Evolutionary conservation across 2,888 invertebrate species (phyloP).

Genomic region (Escarpia spicata): DNA sequence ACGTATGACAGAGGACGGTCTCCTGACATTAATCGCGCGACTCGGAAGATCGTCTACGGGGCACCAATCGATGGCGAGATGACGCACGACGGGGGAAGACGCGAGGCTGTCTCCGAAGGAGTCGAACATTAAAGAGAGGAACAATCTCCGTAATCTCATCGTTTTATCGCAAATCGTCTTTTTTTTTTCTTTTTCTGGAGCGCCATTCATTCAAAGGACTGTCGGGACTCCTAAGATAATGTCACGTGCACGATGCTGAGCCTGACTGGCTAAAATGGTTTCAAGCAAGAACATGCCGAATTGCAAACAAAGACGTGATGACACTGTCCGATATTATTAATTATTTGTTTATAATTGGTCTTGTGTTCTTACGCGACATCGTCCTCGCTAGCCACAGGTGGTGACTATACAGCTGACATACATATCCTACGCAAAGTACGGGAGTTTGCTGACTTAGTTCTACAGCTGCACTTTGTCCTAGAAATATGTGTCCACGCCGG

Average conservation of each 20-base stretch:
- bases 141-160: neutral
- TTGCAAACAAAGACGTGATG: too few species aligned
- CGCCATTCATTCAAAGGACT: neutral
- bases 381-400: too few species aligned
- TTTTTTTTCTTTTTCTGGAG: neutral
- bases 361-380: too few species aligned
- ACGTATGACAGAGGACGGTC: neutral
- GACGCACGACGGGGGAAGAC: neutral
- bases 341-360: too few species aligned
- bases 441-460: too few species aligned
- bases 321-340: too few species aligned
- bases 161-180: neutral
- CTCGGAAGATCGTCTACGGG: neutral
- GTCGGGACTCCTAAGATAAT: neutral
- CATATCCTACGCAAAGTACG: too few species aligned
- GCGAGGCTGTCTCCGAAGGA: neutral
- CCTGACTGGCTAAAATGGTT: too few species aligned
- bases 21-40: neutral
- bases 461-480: too few species aligned
- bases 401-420: too few species aligned
- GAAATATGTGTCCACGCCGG: too few species aligned
- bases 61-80: neutral
- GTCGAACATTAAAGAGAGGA: neutral
- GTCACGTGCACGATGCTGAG: neutral
- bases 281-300: too few species aligned